A percentile compares a stretch with the other conserved stretches of the same genome.
Evolutionary conservation across 1,140 invertebrate species (phyloP).

Genomic region (Anastrepha ludens): DNA sequence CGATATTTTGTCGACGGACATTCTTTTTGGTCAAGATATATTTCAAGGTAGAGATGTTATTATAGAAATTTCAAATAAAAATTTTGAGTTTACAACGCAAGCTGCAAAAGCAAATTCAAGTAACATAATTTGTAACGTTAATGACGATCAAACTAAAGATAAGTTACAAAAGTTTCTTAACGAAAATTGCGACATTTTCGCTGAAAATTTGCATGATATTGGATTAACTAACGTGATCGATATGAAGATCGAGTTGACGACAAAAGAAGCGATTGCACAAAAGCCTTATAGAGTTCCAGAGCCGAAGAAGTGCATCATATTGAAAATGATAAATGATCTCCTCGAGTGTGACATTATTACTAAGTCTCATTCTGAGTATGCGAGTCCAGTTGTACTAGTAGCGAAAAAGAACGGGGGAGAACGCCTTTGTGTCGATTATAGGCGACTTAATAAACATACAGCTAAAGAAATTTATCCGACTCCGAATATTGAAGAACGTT

Average conservation of each 20-base stretch:
- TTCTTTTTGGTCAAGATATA: slow-evolving; percentile 57
- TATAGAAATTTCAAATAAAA: neutral
- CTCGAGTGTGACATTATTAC: no score
- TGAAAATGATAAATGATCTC: no score
- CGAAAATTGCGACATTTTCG: neutral
- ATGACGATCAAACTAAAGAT: neutral
- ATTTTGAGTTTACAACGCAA: no score
- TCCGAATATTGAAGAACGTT: no score
- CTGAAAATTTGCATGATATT: no score
- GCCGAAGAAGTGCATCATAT: slow-evolving; percentile 25
- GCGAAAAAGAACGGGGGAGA: no score
- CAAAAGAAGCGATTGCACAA: neutral
- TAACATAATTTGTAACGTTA: neutral
- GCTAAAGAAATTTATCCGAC: no score
- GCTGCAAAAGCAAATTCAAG: neutral
- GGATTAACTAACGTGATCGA: neutral
- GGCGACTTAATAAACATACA: no score
- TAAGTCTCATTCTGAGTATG: no score
- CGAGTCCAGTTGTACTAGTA: slow-evolving; percentile 4
- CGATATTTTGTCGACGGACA: slow-evolving; percentile 7
- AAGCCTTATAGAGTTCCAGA: slow-evolving; percentile 55
- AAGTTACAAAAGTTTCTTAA: neutral
- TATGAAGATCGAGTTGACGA: slow-evolving; percentile 30
- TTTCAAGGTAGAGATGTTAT: neutral
- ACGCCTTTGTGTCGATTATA: no score